These are phyloP conservation scores for Dasyprocta punctata DNA, from an alignment of 2,113 vertebrate species.

Conservation along the genomic window DNA sequence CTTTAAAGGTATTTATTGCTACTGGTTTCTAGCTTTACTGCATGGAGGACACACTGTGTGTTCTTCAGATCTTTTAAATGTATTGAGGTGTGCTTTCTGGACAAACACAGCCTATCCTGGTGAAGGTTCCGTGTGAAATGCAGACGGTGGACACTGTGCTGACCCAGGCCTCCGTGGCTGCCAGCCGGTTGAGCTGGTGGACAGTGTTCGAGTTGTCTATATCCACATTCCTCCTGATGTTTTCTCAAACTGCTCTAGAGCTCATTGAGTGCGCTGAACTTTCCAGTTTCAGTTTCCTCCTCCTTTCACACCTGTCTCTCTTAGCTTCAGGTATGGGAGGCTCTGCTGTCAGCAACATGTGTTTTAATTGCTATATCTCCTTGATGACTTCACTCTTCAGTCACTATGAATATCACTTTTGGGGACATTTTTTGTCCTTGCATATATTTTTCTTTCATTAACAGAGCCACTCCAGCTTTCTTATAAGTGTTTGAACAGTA, in stretches of 20 bases:
- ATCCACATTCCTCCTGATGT: background rate
- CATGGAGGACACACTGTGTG: background rate
- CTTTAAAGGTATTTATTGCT: background rate
- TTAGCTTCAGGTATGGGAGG: background rate
- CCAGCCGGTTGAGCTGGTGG: no score
- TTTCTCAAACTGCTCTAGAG: background rate
- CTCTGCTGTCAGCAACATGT: background rate
- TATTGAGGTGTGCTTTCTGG: background rate
- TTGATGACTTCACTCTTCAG: background rate
- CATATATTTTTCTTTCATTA: background rate
- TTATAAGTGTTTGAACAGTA: background rate
- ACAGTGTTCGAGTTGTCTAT: background rate
- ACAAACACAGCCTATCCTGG: background rate
- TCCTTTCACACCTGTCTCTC: background rate
- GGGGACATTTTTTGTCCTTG: background rate
- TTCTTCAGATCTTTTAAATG: background rate
- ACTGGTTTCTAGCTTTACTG: background rate
- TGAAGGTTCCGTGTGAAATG: background rate
- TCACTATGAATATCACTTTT: background rate
- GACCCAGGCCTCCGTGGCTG: background rate
- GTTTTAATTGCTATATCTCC: background rate
- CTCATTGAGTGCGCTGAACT: background rate
- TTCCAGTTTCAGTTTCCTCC: background rate
- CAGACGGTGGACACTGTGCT: background rate
- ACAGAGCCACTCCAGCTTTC: background rate